These are phyloP conservation scores for Macropus fuliginosus DNA, from an alignment of 2,797 vertebrate genomes.

Conservation along the genomic window DNA sequence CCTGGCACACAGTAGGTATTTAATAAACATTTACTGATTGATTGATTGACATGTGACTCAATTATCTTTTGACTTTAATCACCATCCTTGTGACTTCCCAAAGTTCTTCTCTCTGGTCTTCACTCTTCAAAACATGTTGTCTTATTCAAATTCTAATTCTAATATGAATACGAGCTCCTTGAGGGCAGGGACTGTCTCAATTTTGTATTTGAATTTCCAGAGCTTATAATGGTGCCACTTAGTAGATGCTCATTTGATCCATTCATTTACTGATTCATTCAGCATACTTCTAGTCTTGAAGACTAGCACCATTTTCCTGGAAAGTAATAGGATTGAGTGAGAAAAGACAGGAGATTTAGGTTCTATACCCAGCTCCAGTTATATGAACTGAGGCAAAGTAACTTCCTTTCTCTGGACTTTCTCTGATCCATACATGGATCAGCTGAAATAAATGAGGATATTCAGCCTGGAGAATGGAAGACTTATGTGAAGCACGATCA, in stretches of 20 bases:
- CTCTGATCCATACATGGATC: neutral
- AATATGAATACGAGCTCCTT: neutral
- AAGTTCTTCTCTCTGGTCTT: neutral
- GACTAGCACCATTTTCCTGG: neutral
- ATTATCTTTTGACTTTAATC: neutral
- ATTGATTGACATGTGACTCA: neutral
- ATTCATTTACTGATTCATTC: neutral
- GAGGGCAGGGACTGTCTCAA: neutral
- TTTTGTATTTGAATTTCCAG: neutral
- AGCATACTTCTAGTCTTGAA: neutral
- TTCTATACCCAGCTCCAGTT: neutral
- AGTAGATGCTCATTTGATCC: neutral
- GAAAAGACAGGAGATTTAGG: neutral
- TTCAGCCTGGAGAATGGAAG: neutral
- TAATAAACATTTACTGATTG: neutral
- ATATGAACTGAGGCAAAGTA: neutral
- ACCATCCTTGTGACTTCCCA: neutral
- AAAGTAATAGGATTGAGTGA: neutral
- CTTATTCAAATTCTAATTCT: neutral
- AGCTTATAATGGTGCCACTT: neutral
- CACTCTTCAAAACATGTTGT: neutral
- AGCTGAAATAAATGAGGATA: neutral
- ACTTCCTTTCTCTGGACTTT: neutral
- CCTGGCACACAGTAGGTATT: neutral
- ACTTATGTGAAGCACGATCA: neutral